Evolutionary conservation across 2,113 vertebrate genomes (phyloP), one percentile per base, ranked within the genome.

Genomic region (Dolichotis patagonum): DNA sequence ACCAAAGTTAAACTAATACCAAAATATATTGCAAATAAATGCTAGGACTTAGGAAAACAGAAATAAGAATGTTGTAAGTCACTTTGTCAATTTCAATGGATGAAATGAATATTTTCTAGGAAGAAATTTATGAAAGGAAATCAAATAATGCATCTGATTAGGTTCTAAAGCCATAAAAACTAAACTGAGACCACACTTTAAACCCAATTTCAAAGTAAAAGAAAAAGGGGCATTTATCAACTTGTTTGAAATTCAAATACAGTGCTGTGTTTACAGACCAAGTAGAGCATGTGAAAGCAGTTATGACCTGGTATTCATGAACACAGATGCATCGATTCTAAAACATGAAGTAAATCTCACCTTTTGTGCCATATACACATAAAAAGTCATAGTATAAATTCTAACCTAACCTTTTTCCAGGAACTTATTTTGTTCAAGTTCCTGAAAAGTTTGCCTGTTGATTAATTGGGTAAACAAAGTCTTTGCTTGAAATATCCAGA

Each of bases 71-170:
- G 24, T 20, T 73, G 1, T 83, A 83, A 94, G 19, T 71, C 13
- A 73, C 35, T 90, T 95, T 54, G 71, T 32, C 75, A 84, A 54
- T 86, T 77, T 88, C 85, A 22, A 78, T 95, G 30, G 19, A 54
- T 90, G 26, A 87, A 85, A 75, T 26, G 46, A 84, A 56, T 38
- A 24, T 58, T 62, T 46, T 38, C 80, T 62, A 94, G 17, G 88
- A 93, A 95, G 91, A 88, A 96, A 81, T 49, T 80, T 46, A 60
- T 16, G 35, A 96, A 87, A 75, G 52, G 43, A 67, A 91, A 62
- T 80, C 22, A 35, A 75, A 32, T 65, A 54, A 81, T 49, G 85
- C 43, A 73, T 73, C 46, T 93, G 41, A 85, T 82, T 75, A 73
- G 28, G 35, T 17, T 82, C 43, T 90, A 11, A 58, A 46, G 28